Conservation (phyloP, 2,113 vertebrate genomes). For the Pelecanoides urinatrix region DNA sequence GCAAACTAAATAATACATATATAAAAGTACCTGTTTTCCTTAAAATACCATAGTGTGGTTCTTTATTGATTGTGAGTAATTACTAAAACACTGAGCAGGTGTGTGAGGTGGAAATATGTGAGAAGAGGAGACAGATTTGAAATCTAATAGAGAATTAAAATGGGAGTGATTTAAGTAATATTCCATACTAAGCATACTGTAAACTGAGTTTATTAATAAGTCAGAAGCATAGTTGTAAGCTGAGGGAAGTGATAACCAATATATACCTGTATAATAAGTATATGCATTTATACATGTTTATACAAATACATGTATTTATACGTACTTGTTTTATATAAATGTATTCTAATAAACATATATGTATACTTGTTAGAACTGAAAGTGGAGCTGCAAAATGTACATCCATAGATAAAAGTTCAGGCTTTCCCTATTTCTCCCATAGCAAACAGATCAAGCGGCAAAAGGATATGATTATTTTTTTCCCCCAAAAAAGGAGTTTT, state of each 20-base stretch:
- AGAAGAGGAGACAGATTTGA: background rate
- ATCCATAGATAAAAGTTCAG: background rate
- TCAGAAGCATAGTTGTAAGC: background rate
- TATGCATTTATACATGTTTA: background rate
- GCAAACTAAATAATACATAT: background rate
- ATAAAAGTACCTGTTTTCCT: background rate
- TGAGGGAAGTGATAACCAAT: background rate
- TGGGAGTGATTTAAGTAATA: background rate
- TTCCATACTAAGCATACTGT: background rate
- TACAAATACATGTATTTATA: background rate
- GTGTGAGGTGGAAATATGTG: background rate
- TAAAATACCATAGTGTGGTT: background rate
- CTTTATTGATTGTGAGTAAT: background rate
- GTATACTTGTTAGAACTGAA: background rate
- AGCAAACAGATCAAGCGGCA: background rate
- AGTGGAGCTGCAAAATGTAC: background rate
- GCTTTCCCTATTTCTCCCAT: background rate
- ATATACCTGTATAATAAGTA: background rate
- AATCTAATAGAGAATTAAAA: background rate
- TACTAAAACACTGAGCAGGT: background rate
- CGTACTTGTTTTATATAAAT: background rate
- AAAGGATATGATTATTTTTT: background rate
- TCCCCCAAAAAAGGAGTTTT: fast-evolving
- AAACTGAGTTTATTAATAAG: background rate
- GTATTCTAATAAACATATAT: background rate